phyloP scores from a whole-genome alignment of 2,888 invertebrate species.

The Podotricha telesiphe region DNA sequence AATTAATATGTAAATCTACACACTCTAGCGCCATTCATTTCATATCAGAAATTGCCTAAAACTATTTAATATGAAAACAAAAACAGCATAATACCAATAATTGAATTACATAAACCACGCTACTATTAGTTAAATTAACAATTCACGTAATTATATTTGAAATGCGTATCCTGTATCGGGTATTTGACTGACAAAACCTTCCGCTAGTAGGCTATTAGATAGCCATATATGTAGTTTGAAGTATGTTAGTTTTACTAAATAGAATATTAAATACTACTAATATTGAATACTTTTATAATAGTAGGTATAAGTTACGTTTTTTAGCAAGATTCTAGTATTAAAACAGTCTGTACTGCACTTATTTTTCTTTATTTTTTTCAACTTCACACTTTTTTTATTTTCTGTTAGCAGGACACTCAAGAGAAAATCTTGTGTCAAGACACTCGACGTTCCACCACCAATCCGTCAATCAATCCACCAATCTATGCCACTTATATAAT shows the following conservation, averaged over 20 bases:
- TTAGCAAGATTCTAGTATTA: no score
- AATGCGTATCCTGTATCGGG: slow-evolving; percentile 13
- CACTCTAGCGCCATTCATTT: neutral
- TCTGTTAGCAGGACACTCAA: no score
- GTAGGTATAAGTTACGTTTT: no score
- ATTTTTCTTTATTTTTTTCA: no score
- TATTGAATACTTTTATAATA: no score
- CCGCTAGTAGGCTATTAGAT: slow-evolving; percentile 11
- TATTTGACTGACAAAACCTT: slow-evolving; percentile 25
- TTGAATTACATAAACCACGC: neutral
- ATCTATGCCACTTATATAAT: no score
- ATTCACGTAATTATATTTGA: slow-evolving; percentile 9
- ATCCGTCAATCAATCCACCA: no score
- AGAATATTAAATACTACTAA: neutral
- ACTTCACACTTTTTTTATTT: no score
- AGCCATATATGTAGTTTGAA: neutral
- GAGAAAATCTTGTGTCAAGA: no score
- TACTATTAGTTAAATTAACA: neutral
- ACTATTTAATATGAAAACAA: neutral
- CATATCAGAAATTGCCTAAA: neutral
- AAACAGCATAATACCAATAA: neutral
- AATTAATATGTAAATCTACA: no score
- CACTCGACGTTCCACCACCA: no score
- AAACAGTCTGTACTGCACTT: no score
- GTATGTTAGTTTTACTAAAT: neutral